Evolutionary conservation across 2,888 invertebrate species (phyloP), one percentile per base, ranked within the genome.

Genomic region (Notodromas monacha): DNA sequence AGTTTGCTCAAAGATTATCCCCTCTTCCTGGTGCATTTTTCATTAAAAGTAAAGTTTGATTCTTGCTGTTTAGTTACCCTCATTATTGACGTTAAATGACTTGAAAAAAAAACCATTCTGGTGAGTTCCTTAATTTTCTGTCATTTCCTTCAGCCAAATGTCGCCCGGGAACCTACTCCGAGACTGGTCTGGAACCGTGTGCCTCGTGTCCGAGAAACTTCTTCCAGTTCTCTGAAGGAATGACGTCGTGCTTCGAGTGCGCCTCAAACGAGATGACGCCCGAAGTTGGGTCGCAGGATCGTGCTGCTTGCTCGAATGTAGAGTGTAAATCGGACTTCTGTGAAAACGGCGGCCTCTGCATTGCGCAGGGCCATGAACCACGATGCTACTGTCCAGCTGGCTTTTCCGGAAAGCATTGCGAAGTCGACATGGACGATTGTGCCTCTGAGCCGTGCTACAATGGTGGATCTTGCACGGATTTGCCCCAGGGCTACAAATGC

Each of bases 311-410:
- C 47, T 62, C 68, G 36, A 63, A 68, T 2, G 68, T 84, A 1
- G 68, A 72, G 39, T 86, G 86, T 41, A 67, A 69, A 0, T 73
- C 74, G 37, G 69, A 63, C 33, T 66, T 72, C 33, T 84, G 84
- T 42, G 70, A 76, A 48, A 79, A 81, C 42, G 79, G 79, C 3
- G 81, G 81, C 6, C 55, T 79, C 2, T 81, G 81, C 45, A 63
- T 77, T 4, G 72, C 77, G 2, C 68, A 74, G 60, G 70, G 73
- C 26, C 81, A 81, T 40, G 67, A 67, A 30, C 59, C 77, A 28
- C 76, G 76, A 45, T 84, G 84, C 46, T 73, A 76, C 53, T 84
- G 84, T 41, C 79, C 81, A 0, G 79, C 79, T 41, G 81, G 81
- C 31, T 86, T 81, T 51, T 76, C 77, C 1, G 86, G 86, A 33